Base-by-base conservation (phyloP, 2,888 invertebrate species). In the Drosophila antonietae region DNA sequence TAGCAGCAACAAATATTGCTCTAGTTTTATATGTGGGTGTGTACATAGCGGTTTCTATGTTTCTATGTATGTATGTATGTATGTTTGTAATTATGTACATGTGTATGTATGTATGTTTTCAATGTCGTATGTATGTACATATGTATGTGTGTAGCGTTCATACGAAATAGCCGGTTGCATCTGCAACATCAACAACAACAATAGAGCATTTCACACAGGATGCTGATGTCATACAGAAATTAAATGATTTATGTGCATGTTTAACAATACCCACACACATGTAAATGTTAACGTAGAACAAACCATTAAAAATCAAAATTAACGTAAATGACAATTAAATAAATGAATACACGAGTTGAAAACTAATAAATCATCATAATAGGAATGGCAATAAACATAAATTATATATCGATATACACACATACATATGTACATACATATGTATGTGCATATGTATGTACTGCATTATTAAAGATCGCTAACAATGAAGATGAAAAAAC, bases 221-320 rank as follows among this genome's bases (percentile, higher is more conserved):
- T 73, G 78, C 81, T 80, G 80, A 80, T 80, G 80, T 80, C 84
- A 80, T 84, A 49, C 56, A 23, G 49, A 56, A 68, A 31, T 18
- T 15, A 44, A 60, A 60, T 37, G 31, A 44, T 31, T 7, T 12
- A 58, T 58, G 28, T 47, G 23, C 37, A 31, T 55, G 52, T 23
- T 35, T 37, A 35, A 33, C 41, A 41, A 55, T 4, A 33, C 18
- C 35, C 5, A 20, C 6, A 23, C 9, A 39, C 15, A 28, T n/a
- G 14, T 3, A 6, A 12, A n/a, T 18, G 23, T 37, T n/a, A 39
- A 14, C 5, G 37, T 15, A 33, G 14, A 20, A 12, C 23, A 15
- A 53, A 15, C 20, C 53, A 53, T 53, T 53, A 23, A 23, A 53
- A n/a, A 53, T 23, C 10, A 6, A 39, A 53, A 53, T 39, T 39